Percentiles rank a stretch among this genome's conserved stretches.
Evolutionary conservation across 2,888 invertebrate genomes (phyloP).

Genomic region (Drosophila limbata): DNA sequence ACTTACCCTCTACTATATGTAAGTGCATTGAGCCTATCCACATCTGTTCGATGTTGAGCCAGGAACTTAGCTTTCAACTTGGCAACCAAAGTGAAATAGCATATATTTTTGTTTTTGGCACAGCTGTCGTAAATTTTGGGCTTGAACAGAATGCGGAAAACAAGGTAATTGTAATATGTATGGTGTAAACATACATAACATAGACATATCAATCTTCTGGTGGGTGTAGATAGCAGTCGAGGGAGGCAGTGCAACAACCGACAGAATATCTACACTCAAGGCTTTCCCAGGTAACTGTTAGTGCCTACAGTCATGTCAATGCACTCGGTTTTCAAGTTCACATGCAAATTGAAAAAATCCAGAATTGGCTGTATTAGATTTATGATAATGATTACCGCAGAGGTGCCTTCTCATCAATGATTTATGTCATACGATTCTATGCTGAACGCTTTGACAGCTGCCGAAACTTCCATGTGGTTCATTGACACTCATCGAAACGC

Average conservation of each 20-base stretch:
- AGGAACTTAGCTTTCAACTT: slow-evolving; percentile 25
- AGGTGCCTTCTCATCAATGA: slow-evolving; percentile 42
- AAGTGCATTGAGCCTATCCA: slow-evolving; percentile 9
- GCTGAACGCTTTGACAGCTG: slow-evolving; percentile 55
- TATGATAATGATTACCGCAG: slow-evolving; percentile 58
- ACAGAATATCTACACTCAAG: slow-evolving; percentile 50
- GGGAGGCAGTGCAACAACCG: slow-evolving; percentile 56
- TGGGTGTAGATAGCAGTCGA: slow-evolving; percentile 42
- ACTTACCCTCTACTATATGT: slow-evolving; percentile 16
- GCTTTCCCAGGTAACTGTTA: slow-evolving; percentile 26
- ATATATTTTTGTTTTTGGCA: slow-evolving; percentile 14
- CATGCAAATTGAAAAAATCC: slow-evolving; percentile 72
- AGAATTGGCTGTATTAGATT: slow-evolving; percentile 68
- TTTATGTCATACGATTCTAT: slow-evolving; percentile 64
- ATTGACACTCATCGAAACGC: slow-evolving; percentile 56
- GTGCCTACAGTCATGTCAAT: slow-evolving; percentile 55
- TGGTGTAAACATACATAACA: slow-evolving; percentile 17
- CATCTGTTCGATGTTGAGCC: slow-evolving; percentile 43
- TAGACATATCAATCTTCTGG: slow-evolving; percentile 41
- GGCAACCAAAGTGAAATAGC: slow-evolving; percentile 7
- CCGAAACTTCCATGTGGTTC: slow-evolving; percentile 64
- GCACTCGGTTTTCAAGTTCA: slow-evolving; percentile 73
- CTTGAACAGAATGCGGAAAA: slow-evolving; percentile 48
- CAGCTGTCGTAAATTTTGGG: slow-evolving; percentile 64
- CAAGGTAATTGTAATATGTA: slow-evolving; percentile 44